Base-by-base conservation (phyloP, 2,888 invertebrate species). In the Hirudinaria manillensis region DNA sequence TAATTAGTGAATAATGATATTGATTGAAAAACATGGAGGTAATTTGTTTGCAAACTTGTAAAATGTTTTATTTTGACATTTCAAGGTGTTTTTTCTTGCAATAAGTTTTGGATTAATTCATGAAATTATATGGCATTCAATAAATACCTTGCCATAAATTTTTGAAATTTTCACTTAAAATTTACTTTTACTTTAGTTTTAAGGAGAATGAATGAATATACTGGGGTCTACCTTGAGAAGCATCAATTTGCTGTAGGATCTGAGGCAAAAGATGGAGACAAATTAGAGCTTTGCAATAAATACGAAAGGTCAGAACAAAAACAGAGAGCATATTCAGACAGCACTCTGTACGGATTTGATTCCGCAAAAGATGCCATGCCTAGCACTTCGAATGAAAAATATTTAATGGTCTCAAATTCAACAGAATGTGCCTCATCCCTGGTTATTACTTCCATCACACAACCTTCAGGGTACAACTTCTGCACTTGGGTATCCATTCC, bases 271-370 rank as follows among this genome's bases (percentile, higher is more conserved):
- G 61, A 19, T 61, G 61, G 29, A 27, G 21, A 61, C 29, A 27
- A 27, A 6, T 61, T 16, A n/a, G n/a, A 24, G 29, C 3, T 61
- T 61, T 16, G 24, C 61, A 61, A 61, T 10, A 61, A 16, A 61
- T 61, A 16, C 61, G 24, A 56, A 27, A 3, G 13, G 32, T 24
- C 32, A 4, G 45, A 29, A 6, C 67, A 65, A 19, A 78, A 78
- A 66, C 27, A 55, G 27, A 68, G 77, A 19, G 74, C 78, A 1
- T 55, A 75, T 55, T 78, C 78, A 6, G 78, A 78, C 70, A 78
- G 78, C 73, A 70, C 72, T n/a, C 32, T 77, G 53, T 77, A 77
- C 65, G 76, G 36, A 34, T 68, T 68, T 34, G 34, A 29, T 34
- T 34, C 29, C 13, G 3, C n/a, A 7, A 6, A 29, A 29, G 32